Base-by-base conservation (phyloP, 30 jellyfish, hydroid and myxozoan species). In the Rhopilema esculentum region DNA sequence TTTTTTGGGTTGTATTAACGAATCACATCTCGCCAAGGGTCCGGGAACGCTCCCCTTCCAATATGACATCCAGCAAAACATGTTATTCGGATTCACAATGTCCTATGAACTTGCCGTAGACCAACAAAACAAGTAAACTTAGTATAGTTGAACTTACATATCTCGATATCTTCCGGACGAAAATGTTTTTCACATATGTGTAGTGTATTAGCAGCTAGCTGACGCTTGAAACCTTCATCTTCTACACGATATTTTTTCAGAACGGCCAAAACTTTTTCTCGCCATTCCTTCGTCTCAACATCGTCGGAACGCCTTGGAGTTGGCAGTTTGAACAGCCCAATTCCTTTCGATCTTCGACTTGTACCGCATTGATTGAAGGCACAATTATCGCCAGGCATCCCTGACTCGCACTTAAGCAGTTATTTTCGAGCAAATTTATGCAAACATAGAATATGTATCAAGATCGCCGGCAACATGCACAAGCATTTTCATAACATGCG, bases 351-450 rank as follows among this genome's bases (percentile, higher is more conserved):
- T 49, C 70, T 71, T 92, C 98, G 80, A 49, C 87, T 71, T 69
- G 75, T 76, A 29, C 94, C 79, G 66, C 98, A 92, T 16, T 71
- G 69, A 79, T 8, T 85, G 50, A 85, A 79, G 24, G 94, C 77
- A 86, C 97, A 91, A 72, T 91, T 91, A 50, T 86, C 93, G 7
- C 94, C 98, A 53, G 94, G 96, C 98, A 92, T 85, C 29, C 57
- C 57, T 40, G 57, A 40, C 57, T 40, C 57, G 57, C 57, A 40
- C 57, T 40, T 40, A 40, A 40, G 12, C 57, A 40, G 57, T 40
- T 40, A 40, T 40, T 40, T 40, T 40, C 57, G 12, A 40, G 57
- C 57, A 40, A 40, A 40, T 40, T 40, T 40, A 40, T 40, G 57
- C 57, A 12, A 40, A 40, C 57, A 40, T 40, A 40, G 57, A 40